Percentiles rank a stretch among this genome's conserved stretches.
These are phyloP conservation scores for Drosophila lini DNA, from an alignment of 1,140 invertebrate species.

Conservation along the genomic window DNA sequence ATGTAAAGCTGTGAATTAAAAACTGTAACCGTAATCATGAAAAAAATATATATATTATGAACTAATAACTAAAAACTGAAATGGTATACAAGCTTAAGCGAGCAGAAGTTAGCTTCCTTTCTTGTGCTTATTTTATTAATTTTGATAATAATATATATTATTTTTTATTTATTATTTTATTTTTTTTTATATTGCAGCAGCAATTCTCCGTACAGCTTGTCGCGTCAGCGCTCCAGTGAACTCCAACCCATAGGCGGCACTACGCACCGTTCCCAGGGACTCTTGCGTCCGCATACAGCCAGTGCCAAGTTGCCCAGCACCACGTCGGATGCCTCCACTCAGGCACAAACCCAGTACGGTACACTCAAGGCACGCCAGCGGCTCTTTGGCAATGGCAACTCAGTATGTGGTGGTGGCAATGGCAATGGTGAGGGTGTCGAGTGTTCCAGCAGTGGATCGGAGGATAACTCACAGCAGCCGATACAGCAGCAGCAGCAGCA, in stretches of 20 bases:
- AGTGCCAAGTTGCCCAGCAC: constrained; percentile 37
- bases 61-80: too few relatives aligned
- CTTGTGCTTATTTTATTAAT: too few relatives aligned
- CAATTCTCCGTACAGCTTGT: constrained; percentile 67
- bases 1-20: too few relatives aligned
- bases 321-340: constrained; percentile 59
- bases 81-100: too few relatives aligned
- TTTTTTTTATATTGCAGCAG: constrained; percentile 47
- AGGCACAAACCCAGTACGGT: constrained; percentile 57
- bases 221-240: constrained; percentile 73
- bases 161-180: neutral
- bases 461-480: constrained; percentile 48
- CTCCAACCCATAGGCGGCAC: constrained; percentile 19
- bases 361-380: constrained; percentile 63
- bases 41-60: too few relatives aligned
- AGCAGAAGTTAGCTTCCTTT: too few relatives aligned
- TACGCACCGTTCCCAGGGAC: constrained; percentile 26
- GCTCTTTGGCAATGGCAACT: constrained; percentile 36
- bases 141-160: too few relatives aligned
- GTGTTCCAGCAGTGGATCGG: constrained; percentile 63
- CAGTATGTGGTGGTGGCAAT: neutral
- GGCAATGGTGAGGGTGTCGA: constrained; percentile 32
- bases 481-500: constrained; percentile 37
- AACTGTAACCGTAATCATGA: too few relatives aligned
- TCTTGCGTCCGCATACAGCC: constrained; percentile 58